A percentile compares a stretch with the other conserved stretches of the same genome.
Conservation (phyloP, 2,113 vertebrate genomes). For the Acanthisitta chloris region DNA sequence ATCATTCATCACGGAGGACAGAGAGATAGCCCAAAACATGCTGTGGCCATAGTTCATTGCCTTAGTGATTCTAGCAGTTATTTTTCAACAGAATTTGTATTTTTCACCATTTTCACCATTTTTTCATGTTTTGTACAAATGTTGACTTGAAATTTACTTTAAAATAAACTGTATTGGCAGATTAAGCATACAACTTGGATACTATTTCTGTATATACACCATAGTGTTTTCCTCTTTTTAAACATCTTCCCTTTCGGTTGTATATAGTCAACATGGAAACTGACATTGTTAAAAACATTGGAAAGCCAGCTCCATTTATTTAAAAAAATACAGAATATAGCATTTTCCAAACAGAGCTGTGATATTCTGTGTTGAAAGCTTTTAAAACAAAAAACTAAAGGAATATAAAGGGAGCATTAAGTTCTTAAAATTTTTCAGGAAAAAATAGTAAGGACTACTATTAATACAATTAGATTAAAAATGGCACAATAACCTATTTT, state of each 20-base stretch:
- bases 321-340: neutral
- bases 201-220: neutral
- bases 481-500: neutral
- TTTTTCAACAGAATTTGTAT: neutral
- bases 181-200: neutral
- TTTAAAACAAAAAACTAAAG: neutral
- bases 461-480: neutral
- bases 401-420: neutral
- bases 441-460: neutral
- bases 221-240: neutral
- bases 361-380: neutral
- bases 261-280: neutral
- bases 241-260: neutral
- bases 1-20: neutral
- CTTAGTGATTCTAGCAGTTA: neutral
- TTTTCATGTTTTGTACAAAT: neutral
- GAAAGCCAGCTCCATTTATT: neutral
- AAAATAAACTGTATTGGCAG: neutral
- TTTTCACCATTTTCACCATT: neutral
- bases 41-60: neutral
- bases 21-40: neutral
- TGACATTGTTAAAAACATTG: neutral
- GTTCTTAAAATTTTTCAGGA: neutral
- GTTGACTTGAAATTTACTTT: neutral
- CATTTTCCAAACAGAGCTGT: neutral